Evolutionary conservation across 2,113 vertebrate genomes (phyloP).

Genomic region (Apaloderma vittatum): DNA sequence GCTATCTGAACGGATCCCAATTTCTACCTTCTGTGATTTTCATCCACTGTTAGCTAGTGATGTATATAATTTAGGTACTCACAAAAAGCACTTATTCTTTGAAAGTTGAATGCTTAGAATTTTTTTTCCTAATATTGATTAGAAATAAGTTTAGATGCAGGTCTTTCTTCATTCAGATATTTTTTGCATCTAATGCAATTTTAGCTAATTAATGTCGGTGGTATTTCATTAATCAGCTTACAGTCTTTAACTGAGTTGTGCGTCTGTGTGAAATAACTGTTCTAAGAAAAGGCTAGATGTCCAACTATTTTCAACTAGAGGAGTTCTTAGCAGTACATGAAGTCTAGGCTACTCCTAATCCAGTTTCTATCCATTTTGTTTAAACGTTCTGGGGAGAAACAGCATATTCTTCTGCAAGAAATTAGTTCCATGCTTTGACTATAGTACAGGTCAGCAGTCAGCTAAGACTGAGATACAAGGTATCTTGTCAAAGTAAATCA

Average conservation of each 20-base stretch:
- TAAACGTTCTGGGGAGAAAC: background rate
- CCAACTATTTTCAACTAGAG: background rate
- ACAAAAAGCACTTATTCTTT: background rate
- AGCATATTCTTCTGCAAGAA: background rate
- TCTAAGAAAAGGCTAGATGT: background rate
- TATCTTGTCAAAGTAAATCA: slow-evolving; percentile 39
- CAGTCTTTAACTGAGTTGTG: background rate
- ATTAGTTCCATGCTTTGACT: slow-evolving; percentile 14
- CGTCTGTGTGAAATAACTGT: background rate
- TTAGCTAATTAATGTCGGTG: background rate
- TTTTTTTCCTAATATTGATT: background rate
- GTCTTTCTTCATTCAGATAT: background rate
- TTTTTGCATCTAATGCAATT: background rate
- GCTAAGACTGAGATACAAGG: background rate
- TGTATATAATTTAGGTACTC: background rate
- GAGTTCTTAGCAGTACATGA: background rate
- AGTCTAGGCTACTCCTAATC: background rate
- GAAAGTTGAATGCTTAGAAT: background rate
- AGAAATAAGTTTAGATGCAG: background rate
- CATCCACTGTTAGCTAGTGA: background rate
- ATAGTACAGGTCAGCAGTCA: slow-evolving; percentile 41
- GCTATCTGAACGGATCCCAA: background rate
- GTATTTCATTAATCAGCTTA: background rate
- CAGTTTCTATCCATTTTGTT: background rate
- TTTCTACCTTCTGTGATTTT: background rate